Evolutionary conservation across 2,113 vertebrate species (phyloP).

Genomic region (Ciconia stormi): DNA sequence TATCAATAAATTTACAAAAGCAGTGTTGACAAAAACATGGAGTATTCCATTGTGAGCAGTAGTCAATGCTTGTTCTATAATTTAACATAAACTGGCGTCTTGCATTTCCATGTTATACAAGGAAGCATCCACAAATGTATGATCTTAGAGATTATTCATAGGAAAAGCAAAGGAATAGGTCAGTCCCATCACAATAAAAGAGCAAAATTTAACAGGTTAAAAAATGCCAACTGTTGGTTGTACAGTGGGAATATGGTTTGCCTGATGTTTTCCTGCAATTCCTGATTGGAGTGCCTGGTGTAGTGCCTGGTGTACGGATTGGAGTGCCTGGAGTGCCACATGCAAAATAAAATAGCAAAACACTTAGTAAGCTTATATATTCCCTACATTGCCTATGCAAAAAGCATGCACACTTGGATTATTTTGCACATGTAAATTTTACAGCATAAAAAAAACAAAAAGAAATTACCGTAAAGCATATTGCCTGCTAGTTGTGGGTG

Average conservation of each 20-base stretch:
- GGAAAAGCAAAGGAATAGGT: neutral
- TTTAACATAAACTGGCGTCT: neutral
- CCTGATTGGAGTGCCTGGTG: neutral
- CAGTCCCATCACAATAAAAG: neutral
- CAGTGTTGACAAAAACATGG: neutral
- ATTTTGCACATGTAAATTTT: neutral
- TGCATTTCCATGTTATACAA: neutral
- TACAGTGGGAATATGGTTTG: neutral
- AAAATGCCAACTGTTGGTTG: neutral
- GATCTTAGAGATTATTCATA: neutral
- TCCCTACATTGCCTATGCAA: neutral
- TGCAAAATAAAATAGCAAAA: neutral
- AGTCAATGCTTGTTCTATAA: neutral
- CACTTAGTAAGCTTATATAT: neutral
- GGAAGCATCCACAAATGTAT: neutral
- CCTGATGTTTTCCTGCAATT: neutral
- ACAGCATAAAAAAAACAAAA: neutral
- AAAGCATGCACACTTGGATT: neutral
- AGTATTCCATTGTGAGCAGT: neutral
- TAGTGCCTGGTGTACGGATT: neutral
- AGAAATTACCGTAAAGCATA: neutral
- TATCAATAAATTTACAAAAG: constrained; percentile 1
- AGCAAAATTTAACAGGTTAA: neutral
- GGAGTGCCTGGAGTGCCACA: neutral
- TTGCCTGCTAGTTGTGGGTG: neutral